Evolutionary conservation across 2,888 invertebrate genomes (phyloP).

Genomic region (Lypha dubia): DNA sequence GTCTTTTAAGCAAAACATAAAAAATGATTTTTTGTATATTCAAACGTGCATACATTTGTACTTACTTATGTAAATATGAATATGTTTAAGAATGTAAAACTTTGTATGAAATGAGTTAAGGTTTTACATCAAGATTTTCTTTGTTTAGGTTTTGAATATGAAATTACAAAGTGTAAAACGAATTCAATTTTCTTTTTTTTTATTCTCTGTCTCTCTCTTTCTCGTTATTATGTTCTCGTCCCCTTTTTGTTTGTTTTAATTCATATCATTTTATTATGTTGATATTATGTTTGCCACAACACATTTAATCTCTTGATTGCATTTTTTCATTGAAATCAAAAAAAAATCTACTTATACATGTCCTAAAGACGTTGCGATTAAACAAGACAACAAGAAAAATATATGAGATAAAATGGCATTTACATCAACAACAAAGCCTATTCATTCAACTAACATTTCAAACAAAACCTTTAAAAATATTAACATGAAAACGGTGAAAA

Average conservation of each 20-base stretch:
- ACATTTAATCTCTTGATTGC: conserved; percentile 73
- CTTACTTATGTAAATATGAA: neutral
- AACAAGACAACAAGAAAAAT: conserved; percentile 46
- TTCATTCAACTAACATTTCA: conserved; percentile 48
- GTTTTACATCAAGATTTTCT: conserved; percentile 15
- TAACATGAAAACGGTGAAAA: conserved; percentile 11
- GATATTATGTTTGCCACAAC: conserved; percentile 69
- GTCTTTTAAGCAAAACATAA: conserved; percentile 7
- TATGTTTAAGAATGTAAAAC: conserved; percentile 10
- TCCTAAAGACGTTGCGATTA: conserved; percentile 65
- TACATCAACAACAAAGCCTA: conserved; percentile 56
- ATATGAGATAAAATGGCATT: conserved; percentile 61
- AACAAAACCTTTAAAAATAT: conserved; percentile 67
- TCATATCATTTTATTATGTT: conserved; percentile 62
- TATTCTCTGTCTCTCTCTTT: no score
- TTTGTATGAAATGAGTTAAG: conserved; percentile 26
- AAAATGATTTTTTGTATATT: conserved; percentile 42
- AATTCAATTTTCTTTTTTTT: conserved; percentile 55
- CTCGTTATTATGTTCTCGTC: conserved; percentile 10
- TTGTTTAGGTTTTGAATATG: conserved; percentile 53
- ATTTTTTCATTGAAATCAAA: conserved; percentile 68
- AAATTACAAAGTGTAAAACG: conserved; percentile 69
- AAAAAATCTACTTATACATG: conserved; percentile 71
- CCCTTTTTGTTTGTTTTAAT: conserved; percentile 51
- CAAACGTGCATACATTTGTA: conserved; percentile 3